phyloP scores from a whole-genome alignment of 2,888 invertebrate genomes.

The Drosophila engyochracea region DNA sequence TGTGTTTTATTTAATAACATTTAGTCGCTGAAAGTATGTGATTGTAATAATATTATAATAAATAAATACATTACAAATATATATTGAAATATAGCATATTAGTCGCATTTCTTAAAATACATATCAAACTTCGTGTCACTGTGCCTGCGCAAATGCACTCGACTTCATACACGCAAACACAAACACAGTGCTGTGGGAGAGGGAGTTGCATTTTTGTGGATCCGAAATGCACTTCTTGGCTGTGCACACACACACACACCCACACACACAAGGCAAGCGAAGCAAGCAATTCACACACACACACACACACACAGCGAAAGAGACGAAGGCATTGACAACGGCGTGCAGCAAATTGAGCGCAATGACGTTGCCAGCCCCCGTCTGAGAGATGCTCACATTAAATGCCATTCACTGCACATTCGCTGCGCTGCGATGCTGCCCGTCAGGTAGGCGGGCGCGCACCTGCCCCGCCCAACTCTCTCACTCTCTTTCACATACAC shows the following conservation, averaged over 20 bases:
- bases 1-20: background rate
- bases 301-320: conserved; percentile 64
- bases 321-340: conserved; percentile 69
- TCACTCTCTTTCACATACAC: conserved; percentile 29
- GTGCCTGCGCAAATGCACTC: conserved; percentile 23
- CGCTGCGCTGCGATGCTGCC: conserved; percentile 15
- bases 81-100: background rate
- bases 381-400: conserved; percentile 37
- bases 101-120: background rate
- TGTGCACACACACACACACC: conserved; percentile 18
- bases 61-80: background rate
- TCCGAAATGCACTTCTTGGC: conserved; percentile 45
- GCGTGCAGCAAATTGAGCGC: conserved; percentile 70
- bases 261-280: conserved; percentile 58
- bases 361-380: conserved; percentile 35
- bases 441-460: conserved; percentile 34
- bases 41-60: background rate
- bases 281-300: conserved; percentile 38
- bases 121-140: background rate
- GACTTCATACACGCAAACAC: conserved; percentile 7
- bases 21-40: background rate
- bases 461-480: conserved; percentile 55
- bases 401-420: conserved; percentile 41
- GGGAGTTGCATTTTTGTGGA: conserved; percentile 20
- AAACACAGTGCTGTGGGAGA: conserved; percentile 13